Conservation (phyloP, 2,113 vertebrate genomes). For the Passer domesticus region DNA sequence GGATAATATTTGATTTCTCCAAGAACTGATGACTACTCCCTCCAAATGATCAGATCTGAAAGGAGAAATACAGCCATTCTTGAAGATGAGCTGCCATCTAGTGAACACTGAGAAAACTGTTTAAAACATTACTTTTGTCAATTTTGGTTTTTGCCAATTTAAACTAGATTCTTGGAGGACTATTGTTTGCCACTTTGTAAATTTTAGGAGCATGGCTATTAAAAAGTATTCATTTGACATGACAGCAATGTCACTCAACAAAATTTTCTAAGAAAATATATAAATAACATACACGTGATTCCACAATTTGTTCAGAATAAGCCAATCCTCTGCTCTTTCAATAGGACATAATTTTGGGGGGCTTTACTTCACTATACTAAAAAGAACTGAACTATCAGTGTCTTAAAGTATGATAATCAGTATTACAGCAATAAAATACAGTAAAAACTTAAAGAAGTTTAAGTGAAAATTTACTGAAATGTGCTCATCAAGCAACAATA, state of each 20-base stretch:
- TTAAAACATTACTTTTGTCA: not conserved
- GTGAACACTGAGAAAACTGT: slow-evolving; percentile 34
- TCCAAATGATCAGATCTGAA: not conserved
- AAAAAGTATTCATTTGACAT: not conserved
- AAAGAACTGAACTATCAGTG: not conserved
- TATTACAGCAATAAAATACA: not conserved
- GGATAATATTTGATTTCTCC: not conserved
- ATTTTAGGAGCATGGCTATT: not conserved
- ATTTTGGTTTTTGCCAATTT: not conserved
- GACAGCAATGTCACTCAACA: not conserved
- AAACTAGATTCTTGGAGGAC: not conserved
- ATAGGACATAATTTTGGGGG: not conserved
- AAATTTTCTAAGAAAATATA: not conserved
- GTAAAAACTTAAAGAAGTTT: not conserved
- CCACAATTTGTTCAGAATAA: not conserved
- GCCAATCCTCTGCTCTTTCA: not conserved
- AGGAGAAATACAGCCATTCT: slow-evolving; percentile 20
- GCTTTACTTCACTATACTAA: not conserved
- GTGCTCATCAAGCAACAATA: not conserved
- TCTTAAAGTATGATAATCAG: not conserved
- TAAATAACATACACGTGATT: not conserved
- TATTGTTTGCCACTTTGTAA: not conserved
- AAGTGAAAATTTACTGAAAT: not conserved
- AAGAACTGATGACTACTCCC: not conserved
- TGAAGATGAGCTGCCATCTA: slow-evolving; percentile 72